Conservation (phyloP, 2,888 invertebrate genomes). For the Barypeithes pellucidus region DNA sequence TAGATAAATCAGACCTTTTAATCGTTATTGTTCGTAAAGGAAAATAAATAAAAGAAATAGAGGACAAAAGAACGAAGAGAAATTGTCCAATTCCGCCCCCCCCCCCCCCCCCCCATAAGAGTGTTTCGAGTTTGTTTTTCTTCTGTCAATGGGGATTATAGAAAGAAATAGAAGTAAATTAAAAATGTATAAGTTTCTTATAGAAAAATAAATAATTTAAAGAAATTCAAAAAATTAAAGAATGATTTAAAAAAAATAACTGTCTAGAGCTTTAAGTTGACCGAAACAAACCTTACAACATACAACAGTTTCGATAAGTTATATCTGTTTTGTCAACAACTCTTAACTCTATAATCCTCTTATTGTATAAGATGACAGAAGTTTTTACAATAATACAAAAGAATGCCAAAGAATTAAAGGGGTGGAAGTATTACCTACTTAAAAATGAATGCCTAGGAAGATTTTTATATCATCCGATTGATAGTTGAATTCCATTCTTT, state of each 20-base stretch:
- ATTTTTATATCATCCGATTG: no score
- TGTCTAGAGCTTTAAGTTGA: no score
- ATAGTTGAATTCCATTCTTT: no score
- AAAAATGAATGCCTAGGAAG: conserved; percentile 17
- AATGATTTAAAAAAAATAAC: no score
- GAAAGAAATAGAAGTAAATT: background rate
- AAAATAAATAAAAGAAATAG: conserved; percentile 23
- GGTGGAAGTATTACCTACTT: conserved; percentile 5
- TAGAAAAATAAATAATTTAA: no score
- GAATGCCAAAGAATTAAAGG: conserved; percentile 1
- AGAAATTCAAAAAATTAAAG: no score
- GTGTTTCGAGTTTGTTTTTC: conserved; percentile 44
- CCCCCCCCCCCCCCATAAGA: conserved; percentile 30
- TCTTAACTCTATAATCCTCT: conserved; percentile 3
- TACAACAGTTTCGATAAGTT: no score
- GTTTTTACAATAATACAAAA: background rate
- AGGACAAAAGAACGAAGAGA: conserved; percentile 26
- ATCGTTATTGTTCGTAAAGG: background rate
- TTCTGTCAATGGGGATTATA: conserved; percentile 20
- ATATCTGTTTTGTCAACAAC: conserved; percentile 17
- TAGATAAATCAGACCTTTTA: conserved; percentile 16
- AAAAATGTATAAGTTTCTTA: no score
- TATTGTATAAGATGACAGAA: conserved; percentile 5
- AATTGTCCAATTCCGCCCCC: conserved; percentile 25
- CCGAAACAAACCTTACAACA: no score